Base-by-base conservation (phyloP, 2,797 vertebrate genomes). In the Sylvia borin region DNA sequence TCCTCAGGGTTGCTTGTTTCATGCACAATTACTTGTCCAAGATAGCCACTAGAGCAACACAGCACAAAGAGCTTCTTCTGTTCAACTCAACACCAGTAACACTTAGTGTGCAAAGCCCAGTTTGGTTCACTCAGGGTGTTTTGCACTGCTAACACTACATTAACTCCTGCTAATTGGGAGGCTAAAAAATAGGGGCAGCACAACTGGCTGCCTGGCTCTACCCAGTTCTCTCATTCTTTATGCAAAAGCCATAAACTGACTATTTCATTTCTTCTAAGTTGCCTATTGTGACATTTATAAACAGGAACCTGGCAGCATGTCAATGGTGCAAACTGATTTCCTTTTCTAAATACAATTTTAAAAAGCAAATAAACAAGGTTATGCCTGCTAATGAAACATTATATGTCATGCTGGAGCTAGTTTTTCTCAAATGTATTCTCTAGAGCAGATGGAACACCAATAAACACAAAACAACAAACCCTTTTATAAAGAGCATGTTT, bases 281-380 rank as follows among this genome's bases (percentile, higher is more conserved):
- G 97, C 97, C 97, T 97, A 93, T 97, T 98, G 96, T 97, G 94
- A 94, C 96, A 96, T 98, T 97, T 97, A 98, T 97, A 98, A 98
- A 98, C 97, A 98, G 98, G 97, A 98, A 97, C 96, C 97, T 98
- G 98, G 98, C 97, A 97, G 95, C 85, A 93, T 97, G 97, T 98
- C 97, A 98, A 95, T 93, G 97, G 97, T 97, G 97, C 97, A 98
- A 98, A 98, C 97, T 97, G 97, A 98, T 98, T 98, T 98, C 97
- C 98, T 98, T 97, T 97, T 93, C 97, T 97, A 98, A 98, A 98
- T 98, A 98, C 96, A 98, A 98, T 98, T 98, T 98, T 95, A 95
- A 97, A 98, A 98, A 97, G 96, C 97, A 98, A 98, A 98, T 97
- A 98, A 98, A 98, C 97, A 97, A 98, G 96, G 97, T 98, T 98